Evolutionary conservation across 2,797 vertebrate species (phyloP), one percentile per base, ranked within the genome.

Genomic region (Synaphobranchus kaupii): DNA sequence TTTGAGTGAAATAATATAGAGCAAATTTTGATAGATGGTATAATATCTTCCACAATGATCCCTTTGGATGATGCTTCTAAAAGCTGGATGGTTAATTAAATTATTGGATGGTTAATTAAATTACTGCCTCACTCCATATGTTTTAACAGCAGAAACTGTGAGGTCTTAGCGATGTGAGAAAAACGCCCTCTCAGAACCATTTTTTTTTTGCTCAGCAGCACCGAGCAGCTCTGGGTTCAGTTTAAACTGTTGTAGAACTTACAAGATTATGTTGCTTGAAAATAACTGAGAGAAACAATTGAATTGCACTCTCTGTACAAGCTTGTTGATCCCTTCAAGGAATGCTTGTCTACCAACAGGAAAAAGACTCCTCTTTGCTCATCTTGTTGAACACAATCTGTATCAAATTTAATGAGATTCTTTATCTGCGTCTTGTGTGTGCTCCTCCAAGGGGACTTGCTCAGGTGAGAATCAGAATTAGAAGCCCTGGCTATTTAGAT

Each of bases 351-450:
- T 50, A 2, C 25, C 47, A 81, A 60, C 13, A 15, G 83, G 50
- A 52, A 34, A 84, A 56, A 84, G 31, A 39, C 17, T 60, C 12
- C 28, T 31, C 54, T 58, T 34, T 84, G 28, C 83, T 58, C 28
- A 34, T 56, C 31, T 8, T 39, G 83, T 22, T 58, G 15, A 60
- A 44, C 52, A 58, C 28, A 84, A 34, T 39, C 54, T 81, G 47
- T 81, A 81, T 81, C 44, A 50, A 28, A 50, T 81, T 50, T 81
- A 81, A 81, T 58, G 83, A 84, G 83, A 84, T 84, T 84, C 78
- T n/a, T 34, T 81, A 81, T 81, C 83, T 58, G 83, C 83, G 1
- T 60, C 52, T 84, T 60, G 15, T 58, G 5, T 20, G 22, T 58
- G 83, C 20, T 60, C 83, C 17, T 58, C 28, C 25, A 39, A 44